phyloP scores from a whole-genome alignment of 2,888 invertebrate genomes.

The Tetragonula carbonaria region DNA sequence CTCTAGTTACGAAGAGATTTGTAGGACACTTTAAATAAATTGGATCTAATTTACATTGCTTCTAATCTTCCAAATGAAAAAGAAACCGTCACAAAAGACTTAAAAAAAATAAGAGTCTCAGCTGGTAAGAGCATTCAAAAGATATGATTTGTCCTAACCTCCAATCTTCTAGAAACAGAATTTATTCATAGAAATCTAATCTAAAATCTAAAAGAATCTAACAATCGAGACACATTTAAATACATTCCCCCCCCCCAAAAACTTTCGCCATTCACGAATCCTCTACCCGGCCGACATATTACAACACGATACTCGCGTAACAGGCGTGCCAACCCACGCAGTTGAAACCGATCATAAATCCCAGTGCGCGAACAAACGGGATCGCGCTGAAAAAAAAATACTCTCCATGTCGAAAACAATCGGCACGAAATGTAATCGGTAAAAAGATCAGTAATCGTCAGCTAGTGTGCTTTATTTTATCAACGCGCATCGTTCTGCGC shows the following conservation, averaged over 20 bases:
- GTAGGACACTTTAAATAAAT: neutral
- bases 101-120: neutral
- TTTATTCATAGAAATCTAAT: neutral
- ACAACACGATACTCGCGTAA: constrained; percentile 25
- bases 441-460: too few species aligned
- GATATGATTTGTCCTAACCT: neutral
- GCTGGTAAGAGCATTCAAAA: neutral
- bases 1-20: neutral
- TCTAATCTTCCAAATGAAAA: neutral
- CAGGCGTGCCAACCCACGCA: constrained; percentile 41
- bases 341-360: constrained; percentile 20
- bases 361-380: constrained; percentile 16
- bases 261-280: constrained; percentile 20
- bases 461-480: neutral
- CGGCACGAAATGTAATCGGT: neutral
- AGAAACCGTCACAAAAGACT: neutral
- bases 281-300: constrained; percentile 8
- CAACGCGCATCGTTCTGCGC: neutral
- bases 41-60: neutral
- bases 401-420: neutral
- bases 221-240: neutral
- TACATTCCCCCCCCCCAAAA: neutral
- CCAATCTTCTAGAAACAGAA: neutral
- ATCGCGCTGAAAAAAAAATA: neutral
- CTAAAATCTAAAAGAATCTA: neutral